These are phyloP conservation scores for Peromyscus maniculatus DNA, from an alignment of 2,113 vertebrate genomes.

Conservation along the genomic window DNA sequence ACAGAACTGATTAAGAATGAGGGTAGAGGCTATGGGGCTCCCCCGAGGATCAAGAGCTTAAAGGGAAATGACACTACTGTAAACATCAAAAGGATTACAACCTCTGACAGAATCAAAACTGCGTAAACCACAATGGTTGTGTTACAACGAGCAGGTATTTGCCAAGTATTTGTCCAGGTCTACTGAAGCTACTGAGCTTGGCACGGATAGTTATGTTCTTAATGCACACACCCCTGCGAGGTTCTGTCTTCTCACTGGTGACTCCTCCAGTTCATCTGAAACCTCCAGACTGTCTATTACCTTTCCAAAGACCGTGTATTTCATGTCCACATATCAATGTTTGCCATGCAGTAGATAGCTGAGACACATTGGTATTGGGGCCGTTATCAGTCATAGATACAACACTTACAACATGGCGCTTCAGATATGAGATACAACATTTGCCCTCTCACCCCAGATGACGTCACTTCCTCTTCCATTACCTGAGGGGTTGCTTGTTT, in stretches of 20 bases:
- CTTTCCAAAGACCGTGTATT: slow-evolving; percentile 98
- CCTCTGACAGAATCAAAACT: background rate
- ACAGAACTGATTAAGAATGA: background rate
- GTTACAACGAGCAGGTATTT: background rate
- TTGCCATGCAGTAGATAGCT: slow-evolving; percentile 98
- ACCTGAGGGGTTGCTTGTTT: slow-evolving; percentile 98
- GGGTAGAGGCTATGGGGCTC: background rate
- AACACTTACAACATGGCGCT: slow-evolving; percentile 96
- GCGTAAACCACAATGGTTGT: background rate
- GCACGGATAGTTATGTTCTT: slow-evolving; percentile 90
- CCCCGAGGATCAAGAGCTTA: background rate
- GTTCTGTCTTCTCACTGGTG: slow-evolving; percentile 98
- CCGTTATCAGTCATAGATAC: slow-evolving; percentile 98
- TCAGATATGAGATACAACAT: slow-evolving; percentile 92
- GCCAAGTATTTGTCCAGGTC: background rate
- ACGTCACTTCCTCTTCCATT: slow-evolving; percentile 97
- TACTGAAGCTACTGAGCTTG: slow-evolving; percentile 88
- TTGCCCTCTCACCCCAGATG: slow-evolving; percentile 99
- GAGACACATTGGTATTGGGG: slow-evolving; percentile 95
- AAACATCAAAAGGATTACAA: slow-evolving; percentile 15
- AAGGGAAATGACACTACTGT: background rate
- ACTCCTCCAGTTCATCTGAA: slow-evolving; percentile 96
- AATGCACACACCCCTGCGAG: slow-evolving; percentile 93
- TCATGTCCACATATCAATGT: slow-evolving; percentile 98
- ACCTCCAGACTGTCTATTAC: slow-evolving; percentile 97